A percentile compares a stretch with the other conserved stretches of the same genome.
Conservation (phyloP, 2,113 vertebrate species). For the Anser cygnoides region DNA sequence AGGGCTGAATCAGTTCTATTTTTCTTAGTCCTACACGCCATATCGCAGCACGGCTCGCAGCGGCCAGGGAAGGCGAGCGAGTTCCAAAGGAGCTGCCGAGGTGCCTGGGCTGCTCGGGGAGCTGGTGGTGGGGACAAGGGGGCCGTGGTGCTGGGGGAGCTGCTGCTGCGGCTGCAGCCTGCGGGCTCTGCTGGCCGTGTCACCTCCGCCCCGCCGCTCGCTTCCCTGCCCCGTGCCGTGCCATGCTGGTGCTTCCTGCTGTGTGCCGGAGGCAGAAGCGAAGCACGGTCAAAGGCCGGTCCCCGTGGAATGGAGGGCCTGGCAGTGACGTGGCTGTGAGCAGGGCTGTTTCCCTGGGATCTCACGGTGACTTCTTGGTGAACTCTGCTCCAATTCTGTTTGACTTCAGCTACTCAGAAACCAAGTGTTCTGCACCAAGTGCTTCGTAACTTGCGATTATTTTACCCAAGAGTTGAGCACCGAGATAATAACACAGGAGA, state of each 20-base stretch:
- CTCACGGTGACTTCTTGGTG: accelerated
- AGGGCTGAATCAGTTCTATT: not conserved
- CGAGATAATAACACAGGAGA: not conserved
- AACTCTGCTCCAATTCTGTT: not conserved
- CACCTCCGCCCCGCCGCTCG: not conserved
- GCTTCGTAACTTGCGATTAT: not conserved
- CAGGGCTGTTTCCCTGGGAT: not conserved
- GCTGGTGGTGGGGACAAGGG: too few species aligned
- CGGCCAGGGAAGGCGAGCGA: too few species aligned
- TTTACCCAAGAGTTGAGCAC: not conserved
- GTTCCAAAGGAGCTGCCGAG: too few species aligned
- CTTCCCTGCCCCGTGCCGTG: not conserved
- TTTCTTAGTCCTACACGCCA: not conserved
- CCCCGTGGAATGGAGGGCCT: not conserved
- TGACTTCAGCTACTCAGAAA: not conserved
- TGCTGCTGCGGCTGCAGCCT: too few species aligned
- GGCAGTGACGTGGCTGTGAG: not conserved
- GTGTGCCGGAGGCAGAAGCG: not conserved
- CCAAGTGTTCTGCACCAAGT: not conserved
- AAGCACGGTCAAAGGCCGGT: too few species aligned
- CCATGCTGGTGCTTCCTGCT: not conserved
- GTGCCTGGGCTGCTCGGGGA: too few species aligned
- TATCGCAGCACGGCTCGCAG: not conserved
- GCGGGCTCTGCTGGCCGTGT: too few species aligned
- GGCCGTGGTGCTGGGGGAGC: too few species aligned